Evolutionary conservation across 2,888 invertebrate genomes (phyloP).

Genomic region (Lasioglossum zephyrum): DNA sequence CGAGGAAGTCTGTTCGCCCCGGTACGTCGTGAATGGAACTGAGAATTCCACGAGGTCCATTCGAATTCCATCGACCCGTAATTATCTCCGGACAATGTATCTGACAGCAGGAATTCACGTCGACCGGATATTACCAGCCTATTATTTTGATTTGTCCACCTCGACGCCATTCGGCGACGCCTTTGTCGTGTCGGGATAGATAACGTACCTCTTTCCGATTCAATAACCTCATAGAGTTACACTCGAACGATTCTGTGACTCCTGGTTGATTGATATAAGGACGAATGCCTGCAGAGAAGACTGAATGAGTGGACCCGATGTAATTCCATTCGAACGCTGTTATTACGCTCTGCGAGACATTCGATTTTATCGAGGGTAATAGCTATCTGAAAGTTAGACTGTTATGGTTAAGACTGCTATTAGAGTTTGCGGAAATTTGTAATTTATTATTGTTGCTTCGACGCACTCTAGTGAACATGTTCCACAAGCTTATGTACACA

Average conservation of each 20-base stretch:
- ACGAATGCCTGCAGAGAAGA: neutral
- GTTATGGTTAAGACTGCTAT: neutral
- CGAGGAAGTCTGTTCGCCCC: conserved; percentile 31
- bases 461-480: neutral
- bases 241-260: neutral
- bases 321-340: neutral
- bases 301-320: neutral
- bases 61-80: conserved; percentile 46
- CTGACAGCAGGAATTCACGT: conserved; percentile 38
- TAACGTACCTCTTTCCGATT: neutral
- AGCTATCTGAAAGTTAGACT: neutral
- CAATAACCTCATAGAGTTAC: neutral
- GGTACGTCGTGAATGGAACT: conserved; percentile 31
- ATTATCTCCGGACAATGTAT: conserved; percentile 62
- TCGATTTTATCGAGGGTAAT: neutral
- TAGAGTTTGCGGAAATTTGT: neutral
- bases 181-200: conserved; percentile 29
- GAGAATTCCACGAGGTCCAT: conserved; percentile 51
- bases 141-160: conserved; percentile 61
- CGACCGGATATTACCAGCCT: conserved; percentile 47
- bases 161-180: conserved; percentile 25
- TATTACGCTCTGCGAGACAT: neutral
- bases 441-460: neutral
- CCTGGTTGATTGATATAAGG: neutral
- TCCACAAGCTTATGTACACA: neutral